Base-by-base conservation (phyloP, 2,888 invertebrate genomes). In the Dysmachus trigonus region DNA sequence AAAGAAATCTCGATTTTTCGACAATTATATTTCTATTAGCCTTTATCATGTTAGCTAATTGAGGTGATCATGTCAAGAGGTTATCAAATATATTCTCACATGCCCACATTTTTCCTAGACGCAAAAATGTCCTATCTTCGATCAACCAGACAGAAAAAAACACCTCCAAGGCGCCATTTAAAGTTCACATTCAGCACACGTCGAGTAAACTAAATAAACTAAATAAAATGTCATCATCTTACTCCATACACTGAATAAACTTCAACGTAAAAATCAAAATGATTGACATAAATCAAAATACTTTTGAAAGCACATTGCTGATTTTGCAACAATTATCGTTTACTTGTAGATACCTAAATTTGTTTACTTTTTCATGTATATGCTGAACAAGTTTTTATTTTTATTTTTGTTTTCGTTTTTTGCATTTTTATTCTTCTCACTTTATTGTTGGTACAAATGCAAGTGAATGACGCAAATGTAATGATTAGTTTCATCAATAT, bases 401-500 rank as follows among this genome's bases (percentile, higher is more conserved):
- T 3, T 41, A 41, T 41, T 41, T 41, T 41, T 41, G n/a, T n/a
- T n/a, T n/a, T n/a, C n/a, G n/a, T n/a, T 13, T 10, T 41, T 41
- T 41, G 13, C 18, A 51, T 18, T 62, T 62, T 62, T 27, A 22
- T 62, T 62, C 27, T 62, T 10, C 10, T 62, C 8, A 22, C 10
- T 62, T 62, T 1, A 62, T 22, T 62, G 22, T 62, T 27, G 18
- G 22, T 13, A 62, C 10, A 62, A 62, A 62, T 62, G 10, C 76
- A 38, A 33, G n/a, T 22, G n/a, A 76, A 13, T 76, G 76, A 76
- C 76, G 76, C 38, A 76, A 76, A 76, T 76, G 22, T n/a, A 35
- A 76, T 76, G 76, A 76, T 76, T 76, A 76, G 76, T 76, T 38
- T 38, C 76, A 76, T 76, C 18, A 76, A 76, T 76, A 76, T 76